These are phyloP conservation scores for Drosophila neutralis DNA, from an alignment of 2,888 invertebrate genomes.

Conservation along the genomic window DNA sequence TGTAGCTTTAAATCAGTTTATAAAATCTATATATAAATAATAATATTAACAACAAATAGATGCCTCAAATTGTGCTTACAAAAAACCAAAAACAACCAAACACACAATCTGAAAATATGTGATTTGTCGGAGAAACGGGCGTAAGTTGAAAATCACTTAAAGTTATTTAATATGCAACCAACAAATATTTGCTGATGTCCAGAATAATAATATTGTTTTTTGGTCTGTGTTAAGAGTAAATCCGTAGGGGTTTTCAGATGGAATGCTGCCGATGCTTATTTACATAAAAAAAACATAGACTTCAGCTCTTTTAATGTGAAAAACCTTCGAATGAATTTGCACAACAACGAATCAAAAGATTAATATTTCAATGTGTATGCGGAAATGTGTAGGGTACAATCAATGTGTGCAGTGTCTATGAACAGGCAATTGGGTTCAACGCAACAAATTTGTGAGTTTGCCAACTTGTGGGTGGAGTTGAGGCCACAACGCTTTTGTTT, in stretches of 20 bases:
- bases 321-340: not conserved
- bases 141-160: constrained; percentile 36
- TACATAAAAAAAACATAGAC: not conserved
- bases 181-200: not conserved
- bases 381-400: not conserved
- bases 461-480: constrained; percentile 10
- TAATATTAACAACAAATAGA: constrained; percentile 38
- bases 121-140: constrained; percentile 48
- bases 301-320: not conserved
- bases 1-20: constrained; percentile 40
- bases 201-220: not conserved
- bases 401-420: constrained; percentile 19
- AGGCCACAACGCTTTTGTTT: constrained; percentile 33
- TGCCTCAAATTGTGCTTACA: constrained; percentile 35
- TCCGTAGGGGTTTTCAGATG: not conserved
- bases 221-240: not conserved
- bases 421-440: constrained; percentile 4
- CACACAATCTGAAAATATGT: constrained; percentile 63
- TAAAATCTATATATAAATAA: not conserved
- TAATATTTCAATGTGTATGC: constrained; percentile 10
- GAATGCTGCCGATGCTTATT: not conserved
- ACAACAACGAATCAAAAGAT: not conserved
- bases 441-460: constrained; percentile 6
- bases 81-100: constrained; percentile 12
- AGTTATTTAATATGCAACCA: not conserved